Base-by-base conservation (phyloP, 2,888 invertebrate genomes). In the Brenthis daphne region DNA sequence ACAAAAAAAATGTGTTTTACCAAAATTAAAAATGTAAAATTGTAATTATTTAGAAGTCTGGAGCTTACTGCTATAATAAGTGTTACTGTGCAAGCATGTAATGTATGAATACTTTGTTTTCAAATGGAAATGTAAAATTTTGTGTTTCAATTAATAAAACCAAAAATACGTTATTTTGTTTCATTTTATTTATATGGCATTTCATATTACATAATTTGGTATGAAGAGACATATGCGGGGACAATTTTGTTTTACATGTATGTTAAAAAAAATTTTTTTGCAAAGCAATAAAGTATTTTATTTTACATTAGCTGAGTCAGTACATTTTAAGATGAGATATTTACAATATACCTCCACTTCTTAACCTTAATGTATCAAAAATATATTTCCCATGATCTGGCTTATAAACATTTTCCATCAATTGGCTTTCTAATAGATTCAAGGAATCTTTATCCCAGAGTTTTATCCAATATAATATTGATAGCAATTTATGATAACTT, bases 401-500 rank as follows among this genome's bases (percentile, higher is more conserved):
- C 71, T 81, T 82, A 67, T 90, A 92, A 5, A 74, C 78, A 78
- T 82, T 81, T 57, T 86, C 76, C 20, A 86, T 72, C 51, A 93
- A 75, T 73, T 93, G 93, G 3, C 82, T 83, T 75, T 90, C 88
- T 69, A 93, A 78, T 69, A 88, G 74, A 80, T 90, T 87, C 58
- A 93, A 80, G 12, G 88, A 86, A n/a, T 85, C 82, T 14, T 74
- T 78, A 75, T 92, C 90, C 91, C 92, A 93, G 47, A 75, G 75
- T 76, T 83, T 87, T 24, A 94, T 86, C 90, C 94, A 94, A 76
- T 92, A 94, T 57, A 94, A 83, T 51, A 94, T 77, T 69, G 94
- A 93, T 72, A 93, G 89, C 13, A 94, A 85, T 75, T 93, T 93
- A 70, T 92, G 89, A 74, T 93, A 94, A 56, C 86, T 83, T 69